phyloP scores from a whole-genome alignment of 2,888 invertebrate species.

The Drosophila suboccidentalis region DNA sequence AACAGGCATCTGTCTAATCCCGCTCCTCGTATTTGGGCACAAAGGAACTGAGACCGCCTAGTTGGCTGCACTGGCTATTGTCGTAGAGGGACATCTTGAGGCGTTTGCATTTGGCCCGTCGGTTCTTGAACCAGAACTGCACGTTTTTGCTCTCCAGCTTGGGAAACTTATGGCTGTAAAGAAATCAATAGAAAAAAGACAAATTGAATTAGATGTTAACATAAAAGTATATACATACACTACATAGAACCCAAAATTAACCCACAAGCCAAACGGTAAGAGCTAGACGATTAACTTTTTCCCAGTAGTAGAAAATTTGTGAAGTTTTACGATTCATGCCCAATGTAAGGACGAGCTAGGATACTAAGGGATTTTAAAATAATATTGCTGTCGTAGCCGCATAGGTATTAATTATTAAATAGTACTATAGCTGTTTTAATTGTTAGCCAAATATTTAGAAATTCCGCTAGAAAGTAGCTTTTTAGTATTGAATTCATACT shows the following conservation, averaged over 20 bases:
- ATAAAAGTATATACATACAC: no score
- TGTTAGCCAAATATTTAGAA: no score
- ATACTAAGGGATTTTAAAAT: no score
- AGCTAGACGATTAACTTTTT: no score
- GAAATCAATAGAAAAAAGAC: slow-evolving; percentile 20
- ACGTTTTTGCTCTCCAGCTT: slow-evolving; percentile 99
- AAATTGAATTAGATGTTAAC: neutral
- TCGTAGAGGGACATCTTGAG: slow-evolving; percentile 96
- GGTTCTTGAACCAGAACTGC: slow-evolving; percentile 99
- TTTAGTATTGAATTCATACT: no score
- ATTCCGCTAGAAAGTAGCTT: no score
- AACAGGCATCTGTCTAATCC: slow-evolving; percentile 70
- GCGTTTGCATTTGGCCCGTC: slow-evolving; percentile 98
- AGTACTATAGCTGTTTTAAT: neutral
- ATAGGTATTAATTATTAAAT: neutral
- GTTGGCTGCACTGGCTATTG: slow-evolving; percentile 83
- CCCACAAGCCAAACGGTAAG: no score
- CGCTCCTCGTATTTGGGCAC: slow-evolving; percentile 85
- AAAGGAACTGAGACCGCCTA: slow-evolving; percentile 83
- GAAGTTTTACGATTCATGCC: neutral
- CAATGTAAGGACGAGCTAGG: no score
- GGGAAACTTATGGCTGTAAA: slow-evolving; percentile 96
- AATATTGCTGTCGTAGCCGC: no score
- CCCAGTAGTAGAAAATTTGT: no score
- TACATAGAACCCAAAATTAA: no score